Conservation (phyloP, 35 echinoderm and acorn worm species). For the Hemicentrotus pulcherrimus region DNA sequence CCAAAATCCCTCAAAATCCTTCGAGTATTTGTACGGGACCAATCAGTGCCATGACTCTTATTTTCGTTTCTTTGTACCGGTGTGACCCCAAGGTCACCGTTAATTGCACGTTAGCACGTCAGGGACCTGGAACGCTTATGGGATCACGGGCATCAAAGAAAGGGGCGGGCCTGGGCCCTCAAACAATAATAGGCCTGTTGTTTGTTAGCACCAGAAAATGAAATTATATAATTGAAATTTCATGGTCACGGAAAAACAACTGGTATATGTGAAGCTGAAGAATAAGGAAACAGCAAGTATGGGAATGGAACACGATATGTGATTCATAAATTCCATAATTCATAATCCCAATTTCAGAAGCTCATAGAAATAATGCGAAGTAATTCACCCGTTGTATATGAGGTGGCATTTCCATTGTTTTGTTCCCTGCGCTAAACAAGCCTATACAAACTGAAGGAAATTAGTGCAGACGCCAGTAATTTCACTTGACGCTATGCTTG, state of each 20-base stretch:
- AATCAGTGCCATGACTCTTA: background rate
- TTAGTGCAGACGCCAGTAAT: too few species aligned
- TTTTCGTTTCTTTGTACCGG: conserved; percentile 23
- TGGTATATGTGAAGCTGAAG: too few species aligned
- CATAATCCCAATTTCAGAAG: too few species aligned
- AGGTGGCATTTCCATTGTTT: too few species aligned
- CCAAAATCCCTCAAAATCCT: conserved; percentile 25
- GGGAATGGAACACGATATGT: too few species aligned
- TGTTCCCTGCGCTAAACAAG: too few species aligned
- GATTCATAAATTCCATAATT: too few species aligned
- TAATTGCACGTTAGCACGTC: conserved; percentile 35
- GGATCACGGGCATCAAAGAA: background rate
- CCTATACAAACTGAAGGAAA: too few species aligned
- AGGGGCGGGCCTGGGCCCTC: background rate
- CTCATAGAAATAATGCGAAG: too few species aligned
- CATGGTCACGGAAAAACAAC: background rate
- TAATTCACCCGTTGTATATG: too few species aligned
- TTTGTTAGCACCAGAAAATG: background rate
- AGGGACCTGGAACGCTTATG: background rate
- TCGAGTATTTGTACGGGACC: conserved; percentile 21
- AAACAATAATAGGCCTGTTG: background rate
- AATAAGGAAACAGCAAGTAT: too few species aligned
- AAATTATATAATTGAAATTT: background rate
- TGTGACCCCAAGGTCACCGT: background rate
- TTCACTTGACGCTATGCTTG: too few species aligned